Conservation (phyloP, 2,888 invertebrate species). For the Drosophila seclusa region DNA sequence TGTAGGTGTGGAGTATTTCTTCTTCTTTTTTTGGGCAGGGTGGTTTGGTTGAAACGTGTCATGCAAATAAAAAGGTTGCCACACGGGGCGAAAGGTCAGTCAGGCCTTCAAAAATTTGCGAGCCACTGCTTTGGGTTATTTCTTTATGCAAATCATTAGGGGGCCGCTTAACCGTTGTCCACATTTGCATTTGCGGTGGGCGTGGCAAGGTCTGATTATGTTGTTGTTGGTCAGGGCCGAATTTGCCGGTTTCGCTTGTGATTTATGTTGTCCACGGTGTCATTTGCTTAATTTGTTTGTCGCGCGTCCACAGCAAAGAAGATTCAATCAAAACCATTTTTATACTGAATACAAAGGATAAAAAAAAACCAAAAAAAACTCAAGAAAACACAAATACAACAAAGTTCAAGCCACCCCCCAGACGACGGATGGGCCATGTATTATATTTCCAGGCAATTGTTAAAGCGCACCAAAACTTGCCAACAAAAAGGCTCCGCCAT, state of each 20-base stretch:
- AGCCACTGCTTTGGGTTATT: slow-evolving; percentile 47
- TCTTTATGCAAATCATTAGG: slow-evolving; percentile 67
- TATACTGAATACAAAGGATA: slow-evolving; percentile 30
- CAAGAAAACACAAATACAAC: not conserved
- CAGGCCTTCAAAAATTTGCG: slow-evolving; percentile 40
- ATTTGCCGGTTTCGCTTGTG: slow-evolving; percentile 1
- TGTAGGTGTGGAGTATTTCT: slow-evolving; percentile 29
- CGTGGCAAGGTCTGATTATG: slow-evolving; percentile 47
- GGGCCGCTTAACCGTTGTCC: slow-evolving; percentile 16
- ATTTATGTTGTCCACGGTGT: slow-evolving; percentile 42
- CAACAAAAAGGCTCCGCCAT: slow-evolving; percentile 33
- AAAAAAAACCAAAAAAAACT: not conserved
- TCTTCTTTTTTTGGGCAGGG: slow-evolving; percentile 9
- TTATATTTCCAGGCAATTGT: slow-evolving; percentile 64
- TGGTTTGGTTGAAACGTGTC: slow-evolving; percentile 59
- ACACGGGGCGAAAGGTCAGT: slow-evolving; percentile 53
- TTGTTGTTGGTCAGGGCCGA: slow-evolving; percentile 13
- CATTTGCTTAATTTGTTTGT: slow-evolving; percentile 59
- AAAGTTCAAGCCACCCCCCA: slow-evolving; percentile 45
- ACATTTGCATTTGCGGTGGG: slow-evolving; percentile 27
- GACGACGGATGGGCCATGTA: slow-evolving; percentile 46
- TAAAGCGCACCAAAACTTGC: slow-evolving; percentile 39
- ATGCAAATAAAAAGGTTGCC: slow-evolving; percentile 60
- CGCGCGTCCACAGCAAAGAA: slow-evolving; percentile 19
- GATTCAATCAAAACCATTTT: slow-evolving; percentile 51